Base-by-base conservation (phyloP, 2,797 vertebrate genomes). In the Syngnathus acus region DNA sequence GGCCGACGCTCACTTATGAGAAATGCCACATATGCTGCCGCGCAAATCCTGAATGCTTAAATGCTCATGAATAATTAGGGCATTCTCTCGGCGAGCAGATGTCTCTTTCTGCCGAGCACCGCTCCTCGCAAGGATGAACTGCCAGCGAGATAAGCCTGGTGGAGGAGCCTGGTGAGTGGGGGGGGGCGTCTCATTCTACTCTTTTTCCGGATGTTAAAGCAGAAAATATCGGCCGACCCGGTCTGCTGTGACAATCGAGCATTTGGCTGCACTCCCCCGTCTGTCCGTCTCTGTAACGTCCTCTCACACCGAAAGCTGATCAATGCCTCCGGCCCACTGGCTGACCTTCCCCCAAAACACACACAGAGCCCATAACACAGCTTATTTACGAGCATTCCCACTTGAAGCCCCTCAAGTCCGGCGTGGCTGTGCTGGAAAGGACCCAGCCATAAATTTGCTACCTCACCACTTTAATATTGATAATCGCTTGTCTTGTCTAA, bases 1-100 rank as follows among this genome's bases (percentile, higher is more conserved):
- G 82, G 78, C 80, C 77, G 80, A 66, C 79, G 64, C 65, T 54
- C 70, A 75, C 78, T 83, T 84, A 81, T 90, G 87, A 89, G 88
- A 89, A 89, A 86, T 72, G 65, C 82, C 85, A 87, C 89, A 91
- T 88, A 90, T 90, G 87, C 80, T 90, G 87, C 80, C 78, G 85
- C 87, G 76, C 83, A 79, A 89, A 87, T 86, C 83, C 88, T 89
- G 86, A 89, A 91, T 91, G 89, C 87, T 83, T 89, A 91, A 90
- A 91, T 89, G 84, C 79, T 92, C 86, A 92, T 92, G 89, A 92
- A 92, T 92, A 92, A 92, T 91, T 90, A 91, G 90, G 84, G 87
- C 88, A 88, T 90, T 91, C 89, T 90, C 86, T 90, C 84, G 89
- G 80, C 77, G 85, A 89, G 87, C 86, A 89, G 87, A 89, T 89